Evolutionary conservation across 1,140 invertebrate genomes (phyloP).

Genomic region (Sipha flava): DNA sequence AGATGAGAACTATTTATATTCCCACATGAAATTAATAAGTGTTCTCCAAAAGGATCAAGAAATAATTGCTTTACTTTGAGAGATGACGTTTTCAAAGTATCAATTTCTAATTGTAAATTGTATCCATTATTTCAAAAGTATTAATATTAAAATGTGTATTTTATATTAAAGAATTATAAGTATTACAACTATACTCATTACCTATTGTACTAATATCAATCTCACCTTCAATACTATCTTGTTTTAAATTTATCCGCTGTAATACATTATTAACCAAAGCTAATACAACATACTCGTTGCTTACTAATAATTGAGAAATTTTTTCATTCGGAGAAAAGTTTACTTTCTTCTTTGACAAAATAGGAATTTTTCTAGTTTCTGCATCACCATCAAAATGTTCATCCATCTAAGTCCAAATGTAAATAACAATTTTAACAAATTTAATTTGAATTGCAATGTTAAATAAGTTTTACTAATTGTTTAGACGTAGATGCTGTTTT

Average conservation of each 20-base stretch:
- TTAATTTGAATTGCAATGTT: too few species aligned
- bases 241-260: slow-evolving; percentile 70
- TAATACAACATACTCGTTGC: slow-evolving; percentile 72
- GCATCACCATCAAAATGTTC: slow-evolving; percentile 61
- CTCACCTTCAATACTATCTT: slow-evolving; percentile 66
- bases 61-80: slow-evolving; percentile 58
- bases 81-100: slow-evolving; percentile 13
- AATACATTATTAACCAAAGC: slow-evolving; percentile 74
- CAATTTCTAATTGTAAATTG: slow-evolving; percentile 21
- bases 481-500: slow-evolving; percentile 34
- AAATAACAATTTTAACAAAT: neutral
- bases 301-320: slow-evolving; percentile 70
- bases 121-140: neutral
- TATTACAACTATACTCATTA: too few species aligned
- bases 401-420: slow-evolving; percentile 46
- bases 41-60: slow-evolving; percentile 76
- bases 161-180: too few species aligned
- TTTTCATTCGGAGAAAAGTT: slow-evolving; percentile 65
- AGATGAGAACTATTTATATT: slow-evolving; percentile 1
- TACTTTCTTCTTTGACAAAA: slow-evolving; percentile 70
- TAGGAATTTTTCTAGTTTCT: slow-evolving; percentile 57
- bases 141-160: neutral
- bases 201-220: neutral
- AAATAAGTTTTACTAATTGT: slow-evolving; percentile 16
- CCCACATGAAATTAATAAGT: slow-evolving; percentile 52